Base-by-base conservation (phyloP, 2,888 invertebrate genomes). In the Scelioninae gen. 2 region DNA sequence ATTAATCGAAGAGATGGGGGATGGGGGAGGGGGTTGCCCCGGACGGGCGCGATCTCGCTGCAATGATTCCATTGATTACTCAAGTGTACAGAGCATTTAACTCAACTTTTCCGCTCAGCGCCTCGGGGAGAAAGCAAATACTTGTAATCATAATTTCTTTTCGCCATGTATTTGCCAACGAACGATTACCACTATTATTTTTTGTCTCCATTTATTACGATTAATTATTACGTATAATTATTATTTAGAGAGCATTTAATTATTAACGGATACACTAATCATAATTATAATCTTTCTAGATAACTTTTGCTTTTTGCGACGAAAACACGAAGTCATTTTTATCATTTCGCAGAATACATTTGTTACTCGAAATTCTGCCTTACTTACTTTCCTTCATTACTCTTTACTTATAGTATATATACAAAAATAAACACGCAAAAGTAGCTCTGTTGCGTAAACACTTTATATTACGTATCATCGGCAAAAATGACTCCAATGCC, bases 121-220 rank as follows among this genome's bases (percentile, higher is more conserved):
- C 85, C 85, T 85, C 84, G 71, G 71, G 75, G 80, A 81, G 76
- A 81, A 80, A 76, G 63, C 70, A 82, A 81, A 80, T 76, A 77
- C 72, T 81, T 80, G 79, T 84, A 84, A 82, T 82, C 80, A 82
- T 80, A 78, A 81, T 84, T 81, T 77, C 81, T 11, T 84, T 83
- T 83, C 83, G 85, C 85, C 85, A 85, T 85, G 84, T 84, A 84
- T 85, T 84, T 85, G 84, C 84, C 85, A 86, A 85, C 84, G 83
- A 85, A 85, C 78, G 82, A 84, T 84, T 81, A 81, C 80, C 63
- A 70, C 75, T 77, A 75, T 79, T 78, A 76, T 79, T 78, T n/a
- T 76, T 73, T 76, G 76, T 72, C 53, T 77, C 52, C 74, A 58
- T 63, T 75, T 71, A 78, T 78, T 76, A 79, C 80, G 76, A 80